phyloP scores from a whole-genome alignment of 2,797 vertebrate genomes.

The Poecilia wingei region DNA sequence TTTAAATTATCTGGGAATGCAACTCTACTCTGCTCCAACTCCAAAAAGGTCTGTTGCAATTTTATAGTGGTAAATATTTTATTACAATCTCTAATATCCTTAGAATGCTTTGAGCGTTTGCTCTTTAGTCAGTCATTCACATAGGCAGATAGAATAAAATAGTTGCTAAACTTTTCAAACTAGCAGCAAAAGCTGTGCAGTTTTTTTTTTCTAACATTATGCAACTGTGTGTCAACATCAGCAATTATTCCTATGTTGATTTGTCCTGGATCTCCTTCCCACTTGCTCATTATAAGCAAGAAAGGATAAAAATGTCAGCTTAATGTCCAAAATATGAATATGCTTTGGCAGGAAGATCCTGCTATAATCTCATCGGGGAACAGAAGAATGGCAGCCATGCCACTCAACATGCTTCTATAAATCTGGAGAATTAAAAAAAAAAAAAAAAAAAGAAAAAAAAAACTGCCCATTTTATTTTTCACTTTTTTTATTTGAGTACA shows the following conservation, averaged over 20 bases:
- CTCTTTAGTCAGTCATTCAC: neutral
- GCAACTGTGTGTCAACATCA: conserved; percentile 1
- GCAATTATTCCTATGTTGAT: conserved; percentile 8
- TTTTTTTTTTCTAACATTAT: neutral
- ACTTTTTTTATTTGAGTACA: neutral
- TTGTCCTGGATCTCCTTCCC: conserved; percentile 43
- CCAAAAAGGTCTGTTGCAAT: neutral
- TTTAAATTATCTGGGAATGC: neutral
- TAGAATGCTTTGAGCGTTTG: neutral
- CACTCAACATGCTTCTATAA: conserved; percentile 44
- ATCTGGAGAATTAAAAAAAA: conserved; percentile 14
- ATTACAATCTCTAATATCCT: neutral
- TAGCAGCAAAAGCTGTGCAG: neutral
- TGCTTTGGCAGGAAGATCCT: conserved; percentile 39
- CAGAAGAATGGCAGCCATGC: conserved; percentile 45
- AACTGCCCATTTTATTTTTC: conserved; percentile 1
- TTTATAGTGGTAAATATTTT: neutral
- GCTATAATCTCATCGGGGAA: conserved; percentile 54
- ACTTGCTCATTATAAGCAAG: conserved; percentile 41
- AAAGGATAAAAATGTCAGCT: conserved; percentile 52
- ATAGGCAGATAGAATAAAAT: neutral
- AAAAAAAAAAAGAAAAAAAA: too few species aligned
- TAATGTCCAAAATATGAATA: conserved; percentile 55
- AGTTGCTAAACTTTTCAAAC: neutral
- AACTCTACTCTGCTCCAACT: neutral